Evolutionary conservation across 2,113 vertebrate genomes (phyloP).

Genomic region (Proteles cristata): DNA sequence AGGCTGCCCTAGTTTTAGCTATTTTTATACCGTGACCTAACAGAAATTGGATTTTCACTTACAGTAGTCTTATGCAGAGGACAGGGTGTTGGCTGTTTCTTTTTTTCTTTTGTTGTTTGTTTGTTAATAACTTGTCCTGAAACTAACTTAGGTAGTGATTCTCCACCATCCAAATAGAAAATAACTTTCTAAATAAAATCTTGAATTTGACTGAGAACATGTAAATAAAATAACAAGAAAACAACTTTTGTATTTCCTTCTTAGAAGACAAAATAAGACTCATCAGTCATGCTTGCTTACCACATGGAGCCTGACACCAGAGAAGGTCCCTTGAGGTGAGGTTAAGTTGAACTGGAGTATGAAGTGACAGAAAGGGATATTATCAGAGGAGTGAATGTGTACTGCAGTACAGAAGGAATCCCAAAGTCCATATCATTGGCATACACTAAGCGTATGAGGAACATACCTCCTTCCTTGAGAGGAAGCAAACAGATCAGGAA

Average conservation of each 20-base stretch:
- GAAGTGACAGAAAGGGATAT: background rate
- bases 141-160: background rate
- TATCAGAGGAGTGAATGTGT: background rate
- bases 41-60: background rate
- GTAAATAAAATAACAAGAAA: slow-evolving; percentile 15
- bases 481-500: background rate
- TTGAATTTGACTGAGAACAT: background rate
- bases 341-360: background rate
- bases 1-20: background rate
- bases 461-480: background rate
- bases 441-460: background rate
- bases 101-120: background rate
- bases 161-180: background rate
- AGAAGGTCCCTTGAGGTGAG: background rate
- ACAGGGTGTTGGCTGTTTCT: background rate
- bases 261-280: background rate
- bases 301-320: fast-evolving
- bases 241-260: background rate
- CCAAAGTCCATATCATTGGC: background rate
- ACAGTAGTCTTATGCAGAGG: background rate
- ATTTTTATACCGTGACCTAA: background rate
- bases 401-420: background rate
- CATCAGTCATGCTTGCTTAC: background rate
- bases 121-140: background rate
- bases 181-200: background rate